Evolutionary conservation across 2,888 invertebrate genomes (phyloP).

Genomic region (Orthosia incerta): DNA sequence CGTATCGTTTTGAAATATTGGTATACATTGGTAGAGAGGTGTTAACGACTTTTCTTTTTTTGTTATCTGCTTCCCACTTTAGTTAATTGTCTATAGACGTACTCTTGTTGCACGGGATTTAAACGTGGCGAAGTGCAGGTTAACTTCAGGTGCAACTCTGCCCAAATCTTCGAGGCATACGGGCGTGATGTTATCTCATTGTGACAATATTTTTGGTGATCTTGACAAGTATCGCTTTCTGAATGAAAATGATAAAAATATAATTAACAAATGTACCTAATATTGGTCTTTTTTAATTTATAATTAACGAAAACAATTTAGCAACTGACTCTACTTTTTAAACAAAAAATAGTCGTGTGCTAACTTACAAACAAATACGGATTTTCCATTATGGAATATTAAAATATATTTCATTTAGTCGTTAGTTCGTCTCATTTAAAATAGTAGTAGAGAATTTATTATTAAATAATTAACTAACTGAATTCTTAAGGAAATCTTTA

Average conservation of each 20-base stretch:
- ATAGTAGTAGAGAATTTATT: constrained; percentile 52
- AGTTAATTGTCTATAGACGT: too few relatives aligned
- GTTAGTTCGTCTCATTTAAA: constrained; percentile 44
- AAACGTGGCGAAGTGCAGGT: too few relatives aligned
- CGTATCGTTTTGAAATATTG: too few relatives aligned
- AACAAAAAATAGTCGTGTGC: constrained; percentile 27
- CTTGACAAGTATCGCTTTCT: constrained; percentile 1
- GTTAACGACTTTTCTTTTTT: too few relatives aligned
- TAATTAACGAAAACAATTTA: constrained; percentile 30
- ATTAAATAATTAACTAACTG: constrained; percentile 46
- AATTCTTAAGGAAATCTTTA: constrained; percentile 31
- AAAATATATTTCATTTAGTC: constrained; percentile 54
- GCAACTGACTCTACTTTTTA: constrained; percentile 39
- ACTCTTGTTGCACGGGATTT: too few relatives aligned
- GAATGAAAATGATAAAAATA: constrained; percentile 12
- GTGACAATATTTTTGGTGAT: constrained; percentile 10
- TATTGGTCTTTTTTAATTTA: constrained; percentile 19
- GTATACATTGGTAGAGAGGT: too few relatives aligned
- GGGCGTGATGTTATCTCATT: background rate
- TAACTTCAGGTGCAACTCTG: background rate
- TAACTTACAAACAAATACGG: constrained; percentile 31
- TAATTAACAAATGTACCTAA: constrained; percentile 4
- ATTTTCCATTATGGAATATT: constrained; percentile 28
- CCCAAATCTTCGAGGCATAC: accelerated
- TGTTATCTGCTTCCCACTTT: too few relatives aligned